These are phyloP conservation scores for Tachina grossa DNA, from an alignment of 2,888 invertebrate genomes.

Conservation along the genomic window DNA sequence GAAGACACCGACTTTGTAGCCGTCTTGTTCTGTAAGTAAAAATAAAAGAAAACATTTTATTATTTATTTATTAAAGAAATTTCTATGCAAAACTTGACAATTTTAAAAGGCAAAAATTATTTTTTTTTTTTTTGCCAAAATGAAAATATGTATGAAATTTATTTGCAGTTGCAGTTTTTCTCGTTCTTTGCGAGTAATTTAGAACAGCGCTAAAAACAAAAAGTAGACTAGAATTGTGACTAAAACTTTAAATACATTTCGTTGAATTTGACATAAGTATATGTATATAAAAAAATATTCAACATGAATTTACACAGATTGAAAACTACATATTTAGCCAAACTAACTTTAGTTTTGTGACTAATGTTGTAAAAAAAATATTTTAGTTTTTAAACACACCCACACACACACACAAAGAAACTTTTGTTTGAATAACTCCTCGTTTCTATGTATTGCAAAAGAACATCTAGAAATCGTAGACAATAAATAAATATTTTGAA, in stretches of 20 bases:
- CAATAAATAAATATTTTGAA: slow-evolving; percentile 49
- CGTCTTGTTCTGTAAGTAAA: slow-evolving; percentile 95
- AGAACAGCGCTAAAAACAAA: slow-evolving; percentile 25
- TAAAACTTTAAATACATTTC: slow-evolving; percentile 66
- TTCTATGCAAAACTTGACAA: slow-evolving; percentile 5
- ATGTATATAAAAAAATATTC: slow-evolving; percentile 17
- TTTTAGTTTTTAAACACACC: slow-evolving; percentile 40
- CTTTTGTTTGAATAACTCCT: neutral
- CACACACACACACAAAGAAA: slow-evolving; percentile 40
- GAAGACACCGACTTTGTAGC: slow-evolving; percentile 96
- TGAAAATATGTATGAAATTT: slow-evolving; percentile 21
- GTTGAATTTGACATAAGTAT: slow-evolving; percentile 9
- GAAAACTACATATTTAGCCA: slow-evolving; percentile 24
- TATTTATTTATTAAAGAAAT: neutral
- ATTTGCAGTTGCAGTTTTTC: slow-evolving; percentile 82
- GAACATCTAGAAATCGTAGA: slow-evolving; percentile 21
- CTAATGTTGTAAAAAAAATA: slow-evolving; percentile 74
- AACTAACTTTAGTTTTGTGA: slow-evolving; percentile 75
- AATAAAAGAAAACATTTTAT: slow-evolving; percentile 65
- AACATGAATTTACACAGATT: slow-evolving; percentile 18
- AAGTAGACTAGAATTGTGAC: slow-evolving; percentile 72
- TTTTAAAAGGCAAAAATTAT: slow-evolving; percentile 22
- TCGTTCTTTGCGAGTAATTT: slow-evolving; percentile 33
- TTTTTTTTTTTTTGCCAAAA: slow-evolving; percentile 12
- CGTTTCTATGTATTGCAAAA: slow-evolving; percentile 10